phyloP scores from a whole-genome alignment of 2,113 vertebrate species.

The Lagopus leucura region DNA sequence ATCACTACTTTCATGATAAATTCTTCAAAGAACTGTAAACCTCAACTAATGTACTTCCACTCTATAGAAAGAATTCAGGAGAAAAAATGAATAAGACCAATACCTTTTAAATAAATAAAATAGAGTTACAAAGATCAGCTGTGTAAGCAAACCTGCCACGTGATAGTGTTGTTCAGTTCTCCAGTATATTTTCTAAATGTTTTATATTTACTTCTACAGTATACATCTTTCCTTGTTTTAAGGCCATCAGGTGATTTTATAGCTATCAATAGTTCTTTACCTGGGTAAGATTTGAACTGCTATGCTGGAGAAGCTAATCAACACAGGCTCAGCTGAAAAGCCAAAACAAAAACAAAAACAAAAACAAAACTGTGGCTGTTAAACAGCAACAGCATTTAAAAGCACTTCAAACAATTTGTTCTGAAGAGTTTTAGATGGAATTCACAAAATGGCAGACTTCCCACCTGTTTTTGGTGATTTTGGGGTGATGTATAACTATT shows the following conservation, averaged over 20 bases:
- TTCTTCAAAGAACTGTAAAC: background rate
- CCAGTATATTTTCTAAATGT: background rate
- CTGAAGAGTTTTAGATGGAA: background rate
- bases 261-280: background rate
- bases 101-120: background rate
- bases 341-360: too few species aligned
- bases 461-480: background rate
- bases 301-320: background rate
- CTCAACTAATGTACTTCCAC: background rate
- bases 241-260: background rate
- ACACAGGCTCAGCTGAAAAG: background rate
- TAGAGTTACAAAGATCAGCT: background rate
- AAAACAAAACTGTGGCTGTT: background rate
- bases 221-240: background rate
- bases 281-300: background rate
- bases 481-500: background rate
- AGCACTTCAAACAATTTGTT: background rate
- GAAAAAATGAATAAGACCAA: background rate
- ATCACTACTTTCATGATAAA: background rate
- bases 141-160: background rate
- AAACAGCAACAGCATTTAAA: background rate
- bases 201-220: background rate
- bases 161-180: background rate
- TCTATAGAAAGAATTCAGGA: background rate
- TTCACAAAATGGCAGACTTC: background rate